Evolutionary conservation across 2,888 invertebrate genomes (phyloP).

Genomic region (Unio pictorum): DNA sequence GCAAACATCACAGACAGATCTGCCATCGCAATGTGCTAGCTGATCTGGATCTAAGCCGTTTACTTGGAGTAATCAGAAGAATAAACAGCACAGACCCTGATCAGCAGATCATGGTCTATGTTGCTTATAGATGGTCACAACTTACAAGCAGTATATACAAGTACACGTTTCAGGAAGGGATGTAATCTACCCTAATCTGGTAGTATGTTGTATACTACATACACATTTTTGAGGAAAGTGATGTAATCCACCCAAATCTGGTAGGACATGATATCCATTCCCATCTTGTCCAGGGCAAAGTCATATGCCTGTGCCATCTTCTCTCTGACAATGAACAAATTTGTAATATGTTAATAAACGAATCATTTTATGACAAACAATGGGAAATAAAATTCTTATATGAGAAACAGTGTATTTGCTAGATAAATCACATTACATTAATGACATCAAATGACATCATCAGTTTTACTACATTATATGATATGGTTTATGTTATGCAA

Average conservation of each 20-base stretch:
- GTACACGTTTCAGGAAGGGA: conserved; percentile 90
- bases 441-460: neutral
- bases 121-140: neutral
- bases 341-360: conserved; percentile 4
- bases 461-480: neutral
- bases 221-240: conserved; percentile 92
- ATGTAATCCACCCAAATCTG: conserved; percentile 99
- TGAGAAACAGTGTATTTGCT: too few species aligned
- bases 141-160: neutral
- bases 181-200: conserved; percentile 98
- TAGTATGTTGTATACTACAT: conserved; percentile 81
- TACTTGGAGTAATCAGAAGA: neutral
- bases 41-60: neutral
- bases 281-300: conserved; percentile 98
- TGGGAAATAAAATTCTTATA: too few species aligned
- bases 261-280: conserved; percentile 97
- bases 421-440: neutral
- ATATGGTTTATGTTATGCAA: neutral
- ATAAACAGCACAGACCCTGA: neutral
- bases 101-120: neutral
- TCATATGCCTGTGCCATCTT: conserved; percentile 99
- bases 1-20: too few species aligned
- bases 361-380: neutral
- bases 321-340: conserved; percentile 79
- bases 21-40: too few species aligned